Conservation (phyloP, 2,113 vertebrate genomes). For the Polypterus bichir region DNA sequence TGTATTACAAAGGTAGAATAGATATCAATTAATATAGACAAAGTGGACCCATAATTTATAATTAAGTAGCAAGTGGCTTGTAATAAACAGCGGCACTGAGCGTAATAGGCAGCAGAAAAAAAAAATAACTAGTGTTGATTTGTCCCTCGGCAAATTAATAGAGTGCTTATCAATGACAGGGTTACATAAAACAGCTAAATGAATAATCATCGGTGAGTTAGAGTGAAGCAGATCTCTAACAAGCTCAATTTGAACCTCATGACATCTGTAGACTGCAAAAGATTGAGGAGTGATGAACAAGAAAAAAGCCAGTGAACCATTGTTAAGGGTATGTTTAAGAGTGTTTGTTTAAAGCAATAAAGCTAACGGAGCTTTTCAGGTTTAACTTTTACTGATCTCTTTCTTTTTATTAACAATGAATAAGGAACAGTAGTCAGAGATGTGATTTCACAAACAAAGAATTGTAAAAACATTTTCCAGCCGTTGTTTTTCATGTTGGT, state of each 20-base stretch:
- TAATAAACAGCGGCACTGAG: conserved; percentile 82
- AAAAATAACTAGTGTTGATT: conserved; percentile 67
- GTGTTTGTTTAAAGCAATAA: conserved; percentile 36
- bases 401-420: too few species aligned
- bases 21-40: conserved; percentile 91
- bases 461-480: too few species aligned
- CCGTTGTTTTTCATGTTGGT: too few species aligned
- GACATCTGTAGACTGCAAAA: conserved; percentile 65
- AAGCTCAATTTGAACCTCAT: conserved; percentile 90
- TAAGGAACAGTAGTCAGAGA: too few species aligned
- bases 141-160: conserved; percentile 92
- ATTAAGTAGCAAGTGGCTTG: conserved; percentile 92
- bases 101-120: conserved; percentile 84
- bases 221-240: conserved; percentile 90
- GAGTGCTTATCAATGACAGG: conserved; percentile 94
- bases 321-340: conserved; percentile 4
- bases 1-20: conserved; percentile 70
- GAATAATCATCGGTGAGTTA: conserved; percentile 96
- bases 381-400: too few species aligned
- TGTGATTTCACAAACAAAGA: too few species aligned
- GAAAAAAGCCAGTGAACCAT: conserved; percentile 23
- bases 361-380: neutral
- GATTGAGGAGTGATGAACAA: conserved; percentile 36
- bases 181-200: conserved; percentile 97
- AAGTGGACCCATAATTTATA: conserved; percentile 94